Evolutionary conservation across 2,888 invertebrate species (phyloP), one percentile per base, ranked within the genome.

Genomic region (Hololepta plana): DNA sequence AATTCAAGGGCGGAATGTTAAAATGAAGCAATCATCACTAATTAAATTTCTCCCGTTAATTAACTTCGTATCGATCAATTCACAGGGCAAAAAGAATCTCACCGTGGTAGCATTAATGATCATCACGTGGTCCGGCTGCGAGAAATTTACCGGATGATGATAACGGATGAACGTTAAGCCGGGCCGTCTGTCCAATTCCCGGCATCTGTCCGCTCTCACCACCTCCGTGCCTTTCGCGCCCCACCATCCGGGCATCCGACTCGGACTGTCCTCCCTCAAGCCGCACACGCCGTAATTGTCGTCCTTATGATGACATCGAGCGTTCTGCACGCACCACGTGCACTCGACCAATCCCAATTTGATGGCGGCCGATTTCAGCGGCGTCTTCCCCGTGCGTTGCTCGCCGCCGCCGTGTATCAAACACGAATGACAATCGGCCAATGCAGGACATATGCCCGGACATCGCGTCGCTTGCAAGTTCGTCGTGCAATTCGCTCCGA

Each of bases 271-370:
- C 45, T 84, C 82, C 32, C 65, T 54, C 20, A 64, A 45, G 0
- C 84, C 84, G 40, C 85, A 85, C 5, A 81, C 77, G 1, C 84
- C 84, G 39, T 74, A 76, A 47, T 72, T 77, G 49, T 79, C 72
- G 43, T 82, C 77, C 43, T 76, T 75, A 40, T 81, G 79, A 49
- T 88, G 87, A 46, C 91, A 91, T 20, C 79, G 63, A 0, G 84
- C 84, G 45, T 85, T 85, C 47, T 90, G 87, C 2, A 91, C 88
- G 49, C 90, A 91, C 90, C 91, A 91, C 20, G 75, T 76, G 45
- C 85, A 87, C 38, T 81, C 77, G 27, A 75, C 74, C 3, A 82
- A 55, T 12, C 79, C 74, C 27, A 82, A 51, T 44, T 81, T 79
- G 37, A 73, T 72, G 26, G 81, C 77, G 23, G 81, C 76, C 1